Conservation (phyloP, 2,797 vertebrate genomes). For the Falco columbarius region DNA sequence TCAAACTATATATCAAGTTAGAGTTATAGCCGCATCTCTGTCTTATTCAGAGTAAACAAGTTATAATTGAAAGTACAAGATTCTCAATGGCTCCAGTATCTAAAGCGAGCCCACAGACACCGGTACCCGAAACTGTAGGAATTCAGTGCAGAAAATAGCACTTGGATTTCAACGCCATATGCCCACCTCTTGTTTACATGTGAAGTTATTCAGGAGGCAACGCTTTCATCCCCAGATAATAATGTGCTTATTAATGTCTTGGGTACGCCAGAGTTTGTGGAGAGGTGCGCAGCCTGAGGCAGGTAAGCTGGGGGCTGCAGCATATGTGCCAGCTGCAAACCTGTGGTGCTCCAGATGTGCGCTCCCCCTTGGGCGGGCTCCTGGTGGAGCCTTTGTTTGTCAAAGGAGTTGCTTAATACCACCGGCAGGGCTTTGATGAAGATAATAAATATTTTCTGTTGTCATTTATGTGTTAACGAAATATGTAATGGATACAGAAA, state of each 20-base stretch:
- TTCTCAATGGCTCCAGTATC: no score
- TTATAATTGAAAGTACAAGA: background rate
- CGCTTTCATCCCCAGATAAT: background rate
- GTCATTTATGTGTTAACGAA: background rate
- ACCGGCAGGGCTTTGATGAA: background rate
- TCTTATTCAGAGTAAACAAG: background rate
- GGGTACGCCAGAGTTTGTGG: background rate
- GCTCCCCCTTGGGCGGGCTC: background rate
- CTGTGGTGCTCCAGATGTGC: background rate
- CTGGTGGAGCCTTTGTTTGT: background rate
- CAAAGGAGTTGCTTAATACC: background rate
- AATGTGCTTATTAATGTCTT: background rate
- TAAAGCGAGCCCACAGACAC: background rate
- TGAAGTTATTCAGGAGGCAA: background rate
- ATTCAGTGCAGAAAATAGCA: background rate
- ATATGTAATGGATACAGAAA: background rate
- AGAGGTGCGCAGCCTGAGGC: background rate
- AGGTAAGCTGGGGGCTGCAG: background rate
- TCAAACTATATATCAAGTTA: background rate
- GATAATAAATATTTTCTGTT: background rate
- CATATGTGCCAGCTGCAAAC: background rate
- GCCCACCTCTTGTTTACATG: background rate
- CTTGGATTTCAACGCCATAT: rapidly evolving
- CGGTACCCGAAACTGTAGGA: rapidly evolving
- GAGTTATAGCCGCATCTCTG: background rate